Percentiles rank a stretch among this genome's conserved stretches.
phyloP scores from a whole-genome alignment of 1,140 invertebrate species.

The Bombus balteatus region DNA sequence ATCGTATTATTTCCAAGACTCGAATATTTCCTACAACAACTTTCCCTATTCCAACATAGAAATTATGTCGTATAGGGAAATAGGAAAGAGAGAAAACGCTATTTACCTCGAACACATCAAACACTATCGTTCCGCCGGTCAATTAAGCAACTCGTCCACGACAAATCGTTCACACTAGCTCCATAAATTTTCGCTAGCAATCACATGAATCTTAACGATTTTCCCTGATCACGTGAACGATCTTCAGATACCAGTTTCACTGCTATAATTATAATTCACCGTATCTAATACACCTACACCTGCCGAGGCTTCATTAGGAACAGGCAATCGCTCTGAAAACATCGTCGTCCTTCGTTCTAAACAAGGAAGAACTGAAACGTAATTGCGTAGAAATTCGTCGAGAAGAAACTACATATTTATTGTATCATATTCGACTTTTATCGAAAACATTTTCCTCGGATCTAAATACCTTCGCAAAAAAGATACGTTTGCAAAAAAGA shows the following conservation, averaged over 20 bases:
- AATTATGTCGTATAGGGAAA: neutral
- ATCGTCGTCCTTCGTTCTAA: slow-evolving; percentile 14
- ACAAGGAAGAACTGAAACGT: slow-evolving; percentile 10
- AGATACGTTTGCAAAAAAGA: too few species aligned
- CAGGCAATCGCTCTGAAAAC: neutral
- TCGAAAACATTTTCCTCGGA: too few species aligned
- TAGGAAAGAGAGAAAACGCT: neutral
- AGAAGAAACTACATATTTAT: slow-evolving; percentile 10
- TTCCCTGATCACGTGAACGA: too few species aligned
- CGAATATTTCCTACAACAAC: neutral
- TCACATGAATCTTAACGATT: neutral
- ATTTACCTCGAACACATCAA: neutral
- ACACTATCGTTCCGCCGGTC: neutral
- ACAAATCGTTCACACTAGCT: neutral
- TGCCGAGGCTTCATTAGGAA: neutral
- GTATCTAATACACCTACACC: neutral
- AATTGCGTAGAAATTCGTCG: slow-evolving; percentile 31
- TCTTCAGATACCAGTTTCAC: neutral
- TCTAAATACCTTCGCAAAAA: too few species aligned
- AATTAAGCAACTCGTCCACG: neutral
- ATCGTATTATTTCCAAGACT: neutral
- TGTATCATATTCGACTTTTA: neutral
- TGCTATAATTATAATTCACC: neutral
- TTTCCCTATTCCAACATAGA: neutral
- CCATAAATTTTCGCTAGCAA: neutral